Base-by-base conservation (phyloP, 2,797 vertebrate genomes). In the Cyclopterus lumpus region DNA sequence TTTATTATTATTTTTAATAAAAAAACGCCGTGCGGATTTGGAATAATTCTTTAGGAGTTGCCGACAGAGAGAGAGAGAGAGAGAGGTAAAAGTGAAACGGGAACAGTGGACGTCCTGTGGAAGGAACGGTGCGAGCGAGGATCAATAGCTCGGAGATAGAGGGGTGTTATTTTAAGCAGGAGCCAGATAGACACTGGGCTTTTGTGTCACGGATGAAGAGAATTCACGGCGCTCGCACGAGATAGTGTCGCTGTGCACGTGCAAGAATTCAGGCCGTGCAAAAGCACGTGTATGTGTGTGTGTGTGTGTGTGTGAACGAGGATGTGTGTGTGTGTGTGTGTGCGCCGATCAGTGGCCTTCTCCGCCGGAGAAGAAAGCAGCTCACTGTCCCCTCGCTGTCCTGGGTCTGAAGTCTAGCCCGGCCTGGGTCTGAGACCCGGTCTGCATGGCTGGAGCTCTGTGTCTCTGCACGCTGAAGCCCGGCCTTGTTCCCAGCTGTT, bases 401-500 rank as follows among this genome's bases (percentile, higher is more conserved):
- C 66, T 12, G 69, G 73, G 60, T 88, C 81, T 73, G 4, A 61
- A n/a, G 71, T 86, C 87, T 67, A 9, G 74, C 44, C 80, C 36
- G 80, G 58, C 49, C 79, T 49, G 67, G 68, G 69, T 61, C 82
- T 70, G 79, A 76, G 73, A 66, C 72, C 10, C n/a, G 83, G 75
- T 49, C 76, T 32, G 83, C 61, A 55, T 87, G 75, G 82, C 85
- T 82, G 73, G 73, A 79, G 65, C 84, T 81, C 74, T 82, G 78
- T 80, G 80, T 86, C 72, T 90, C 85, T 78, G 64, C 74, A 62
- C 1, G 18, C 80, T 93, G 85, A 93, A 92, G 88, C 88, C 87
- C 10, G 26, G 88, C 91, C 93, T 94, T 94, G 92, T 94, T 94
- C 86, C 80, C 66, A 75, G 82, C 88, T 95, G 93, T 95, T 95